Conservation (phyloP, 2,797 vertebrate species). For the Alca torda region DNA sequence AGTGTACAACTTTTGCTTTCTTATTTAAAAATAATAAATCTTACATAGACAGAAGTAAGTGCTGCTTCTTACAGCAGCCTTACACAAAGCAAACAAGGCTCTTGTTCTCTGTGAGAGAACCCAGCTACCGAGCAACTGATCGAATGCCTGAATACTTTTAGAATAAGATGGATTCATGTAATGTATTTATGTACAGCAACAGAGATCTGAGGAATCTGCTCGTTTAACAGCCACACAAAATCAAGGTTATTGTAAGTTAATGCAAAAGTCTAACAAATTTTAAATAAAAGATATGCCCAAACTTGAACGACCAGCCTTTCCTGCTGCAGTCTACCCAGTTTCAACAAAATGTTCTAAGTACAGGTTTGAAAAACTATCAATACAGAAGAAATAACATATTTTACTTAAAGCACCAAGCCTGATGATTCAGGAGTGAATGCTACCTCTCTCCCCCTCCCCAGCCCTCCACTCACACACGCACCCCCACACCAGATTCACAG, state of each 20-base stretch:
- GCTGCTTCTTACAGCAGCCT: not conserved
- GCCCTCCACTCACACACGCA: not conserved
- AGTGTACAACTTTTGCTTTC: not conserved
- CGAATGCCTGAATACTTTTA: not conserved
- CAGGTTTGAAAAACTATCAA: constrained; percentile 45
- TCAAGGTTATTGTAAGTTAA: not conserved
- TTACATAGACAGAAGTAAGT: not conserved
- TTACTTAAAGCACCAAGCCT: constrained; percentile 1
- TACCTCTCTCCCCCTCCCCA: not conserved
- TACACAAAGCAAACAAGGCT: not conserved
- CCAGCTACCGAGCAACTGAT: not conserved
- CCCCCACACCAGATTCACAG: constrained; percentile 1
- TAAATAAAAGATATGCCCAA: not conserved
- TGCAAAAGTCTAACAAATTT: not conserved
- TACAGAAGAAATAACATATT: constrained; percentile 22
- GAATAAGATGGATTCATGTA: not conserved
- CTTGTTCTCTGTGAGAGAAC: not conserved
- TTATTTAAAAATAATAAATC: not conserved
- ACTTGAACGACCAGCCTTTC: not conserved
- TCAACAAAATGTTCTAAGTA: not conserved
- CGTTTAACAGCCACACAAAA: not conserved
- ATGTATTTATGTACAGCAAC: not conserved
- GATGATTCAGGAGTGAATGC: not conserved
- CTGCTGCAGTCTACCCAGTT: not conserved
- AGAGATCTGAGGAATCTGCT: not conserved